Evolutionary conservation across 2,888 invertebrate species (phyloP).

Genomic region (Adela reaumurella): DNA sequence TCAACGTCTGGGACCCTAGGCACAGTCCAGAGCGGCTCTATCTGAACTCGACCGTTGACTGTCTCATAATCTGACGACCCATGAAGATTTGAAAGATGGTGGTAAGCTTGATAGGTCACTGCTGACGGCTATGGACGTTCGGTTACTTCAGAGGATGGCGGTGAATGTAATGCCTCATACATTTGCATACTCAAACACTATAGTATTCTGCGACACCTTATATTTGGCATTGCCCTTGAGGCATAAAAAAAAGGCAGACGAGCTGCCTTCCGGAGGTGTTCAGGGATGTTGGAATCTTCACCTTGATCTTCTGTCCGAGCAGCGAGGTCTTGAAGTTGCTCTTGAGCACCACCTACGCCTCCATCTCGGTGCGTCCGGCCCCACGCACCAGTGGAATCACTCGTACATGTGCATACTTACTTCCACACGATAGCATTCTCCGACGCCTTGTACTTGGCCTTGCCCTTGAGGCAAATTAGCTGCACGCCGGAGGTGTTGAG

Average conservation of each 20-base stretch:
- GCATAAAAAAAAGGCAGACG: too few relatives aligned
- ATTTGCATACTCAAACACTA: constrained; percentile 85
- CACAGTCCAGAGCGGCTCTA: too few relatives aligned
- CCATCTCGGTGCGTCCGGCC: constrained; percentile 99
- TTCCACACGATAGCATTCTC: constrained; percentile 98
- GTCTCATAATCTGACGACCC: too few relatives aligned
- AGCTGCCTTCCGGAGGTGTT: constrained; percentile 99
- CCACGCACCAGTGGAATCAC: too few relatives aligned
- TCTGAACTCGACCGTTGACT: too few relatives aligned
- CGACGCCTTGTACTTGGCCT: constrained; percentile 99
- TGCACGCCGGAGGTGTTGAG: constrained; percentile 98
- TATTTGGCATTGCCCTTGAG: constrained; percentile 99
- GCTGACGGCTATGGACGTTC: too few relatives aligned
- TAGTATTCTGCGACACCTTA: constrained; percentile 99
- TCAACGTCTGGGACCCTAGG: too few relatives aligned
- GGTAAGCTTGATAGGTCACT: too few relatives aligned
- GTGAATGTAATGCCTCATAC: too few relatives aligned
- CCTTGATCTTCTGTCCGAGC: constrained; percentile 98
- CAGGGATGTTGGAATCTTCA: constrained; percentile 96
- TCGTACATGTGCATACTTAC: too few relatives aligned
- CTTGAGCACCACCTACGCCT: constrained; percentile 98
- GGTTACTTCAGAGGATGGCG: too few relatives aligned
- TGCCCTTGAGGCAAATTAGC: constrained; percentile 97
- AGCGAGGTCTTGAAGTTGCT: constrained; percentile 98
- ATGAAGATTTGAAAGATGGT: too few relatives aligned